Evolutionary conservation across 2,113 vertebrate species (phyloP).

Genomic region (Perca flavescens): DNA sequence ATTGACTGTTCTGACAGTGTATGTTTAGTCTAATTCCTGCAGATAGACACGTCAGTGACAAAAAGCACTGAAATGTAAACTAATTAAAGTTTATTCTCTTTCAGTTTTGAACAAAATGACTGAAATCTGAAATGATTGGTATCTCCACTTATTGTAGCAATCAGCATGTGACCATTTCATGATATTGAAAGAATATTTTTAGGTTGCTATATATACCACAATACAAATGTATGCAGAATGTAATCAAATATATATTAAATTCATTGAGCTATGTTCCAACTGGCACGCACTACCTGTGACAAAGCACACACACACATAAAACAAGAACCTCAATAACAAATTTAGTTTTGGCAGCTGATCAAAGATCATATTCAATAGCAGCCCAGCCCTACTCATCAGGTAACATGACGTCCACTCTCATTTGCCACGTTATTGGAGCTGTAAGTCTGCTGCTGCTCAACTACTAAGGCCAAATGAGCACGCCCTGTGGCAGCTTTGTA

Average conservation of each 20-base stretch:
- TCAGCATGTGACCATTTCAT: neutral
- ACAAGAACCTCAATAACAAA: neutral
- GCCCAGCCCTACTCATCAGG: neutral
- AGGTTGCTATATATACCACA: neutral
- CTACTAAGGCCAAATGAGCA: neutral
- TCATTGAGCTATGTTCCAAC: neutral
- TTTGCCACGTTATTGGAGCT: slow-evolving; percentile 1
- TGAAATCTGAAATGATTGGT: too few species aligned
- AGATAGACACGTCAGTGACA: neutral
- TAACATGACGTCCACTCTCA: neutral
- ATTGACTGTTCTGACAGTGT: slow-evolving; percentile 11
- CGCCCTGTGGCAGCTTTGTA: neutral
- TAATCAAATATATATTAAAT: neutral
- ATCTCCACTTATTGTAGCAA: neutral
- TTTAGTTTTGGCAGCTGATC: neutral
- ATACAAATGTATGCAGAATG: neutral
- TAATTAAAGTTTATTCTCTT: neutral
- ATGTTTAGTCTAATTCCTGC: neutral
- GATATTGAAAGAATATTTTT: neutral
- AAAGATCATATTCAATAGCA: neutral
- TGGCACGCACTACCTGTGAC: neutral
- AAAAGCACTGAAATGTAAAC: neutral
- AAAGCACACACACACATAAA: neutral
- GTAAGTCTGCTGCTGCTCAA: neutral
- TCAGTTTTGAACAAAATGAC: neutral